Evolutionary conservation across 2,797 vertebrate species (phyloP), one percentile per base, ranked within the genome.

Genomic region (Petrocephalus sullivani): DNA sequence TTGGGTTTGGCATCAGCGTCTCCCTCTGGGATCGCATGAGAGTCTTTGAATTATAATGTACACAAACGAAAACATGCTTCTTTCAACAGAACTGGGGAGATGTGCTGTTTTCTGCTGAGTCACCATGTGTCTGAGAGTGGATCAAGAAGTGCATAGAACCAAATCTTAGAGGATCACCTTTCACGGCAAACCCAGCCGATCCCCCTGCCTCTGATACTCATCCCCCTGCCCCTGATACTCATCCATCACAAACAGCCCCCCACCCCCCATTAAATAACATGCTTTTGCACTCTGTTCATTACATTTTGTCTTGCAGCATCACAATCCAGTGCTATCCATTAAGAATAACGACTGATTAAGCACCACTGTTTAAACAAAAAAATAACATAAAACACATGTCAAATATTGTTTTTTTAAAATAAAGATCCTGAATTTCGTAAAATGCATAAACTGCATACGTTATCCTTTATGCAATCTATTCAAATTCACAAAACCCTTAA

Each of bases 291-390:
- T 21, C 37, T 46, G 81, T 5, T 78, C 85, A 85, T 83, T 84
- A 37, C 86, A 54, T 41, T 83, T 88, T 75, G 58, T 86, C 87
- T 88, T 87, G 56, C 83, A 89, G 84, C 67, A 87, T 46, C n/a
- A 10, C 4, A 88, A 57, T 28, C 64, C 87, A 82, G 87, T 56
- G 83, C 61, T 53, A 19, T 23, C 54, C 54, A 41, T 90, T 87
- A 89, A 86, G 53, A 87, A 67, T 60, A 33, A 82, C 54, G n/a
- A 78, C 54, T 51, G 71, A 88, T 57, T 28, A 33, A 57, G 10
- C 23, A 49, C 56, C 51, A 58, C 7, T 21, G 54, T 41, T 33
- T 16, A 86, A 41, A 12, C 28, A 64, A 8, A 8, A n/a, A 21
- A 67, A 64, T 23, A 64, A 14, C 49, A 21, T 71, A 71, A 71